A percentile compares a stretch with the other conserved stretches of the same genome.
phyloP scores from a whole-genome alignment of 2,888 invertebrate species.

The Amphipyra berbera region DNA sequence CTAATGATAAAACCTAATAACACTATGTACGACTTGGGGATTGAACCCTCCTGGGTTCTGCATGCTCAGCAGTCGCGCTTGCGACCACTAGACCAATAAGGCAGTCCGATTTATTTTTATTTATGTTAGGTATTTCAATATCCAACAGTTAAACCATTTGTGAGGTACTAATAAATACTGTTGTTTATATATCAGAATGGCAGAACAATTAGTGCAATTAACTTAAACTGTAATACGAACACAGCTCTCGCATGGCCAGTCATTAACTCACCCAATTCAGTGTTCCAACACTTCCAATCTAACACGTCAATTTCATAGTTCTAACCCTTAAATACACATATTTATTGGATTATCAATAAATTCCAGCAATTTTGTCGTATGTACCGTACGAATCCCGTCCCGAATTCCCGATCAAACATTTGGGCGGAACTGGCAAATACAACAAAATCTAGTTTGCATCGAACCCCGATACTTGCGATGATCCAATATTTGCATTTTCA shows the following conservation, averaged over 20 bases:
- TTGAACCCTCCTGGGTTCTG: no score
- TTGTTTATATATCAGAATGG: no score
- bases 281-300: background rate
- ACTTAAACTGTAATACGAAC: no score
- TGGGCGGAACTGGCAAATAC: conserved; percentile 59
- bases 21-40: no score
- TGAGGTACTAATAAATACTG: no score
- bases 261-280: conserved; percentile 15
- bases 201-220: no score
- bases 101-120: no score
- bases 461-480: conserved; percentile 57
- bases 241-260: background rate
- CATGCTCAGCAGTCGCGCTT: no score
- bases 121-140: no score
- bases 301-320: conserved; percentile 28
- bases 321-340: conserved; percentile 8
- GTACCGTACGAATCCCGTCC: conserved; percentile 47
- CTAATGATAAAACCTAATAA: no score
- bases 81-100: no score
- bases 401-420: conserved; percentile 58
- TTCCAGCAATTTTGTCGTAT: conserved; percentile 30
- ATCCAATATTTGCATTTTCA: conserved; percentile 66
- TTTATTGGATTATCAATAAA: conserved; percentile 42
- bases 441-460: conserved; percentile 68
- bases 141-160: no score